Percentiles rank a stretch among this genome's conserved stretches.
Conservation (phyloP, 1,140 invertebrate genomes). For the Zaprionus gabonicus region DNA sequence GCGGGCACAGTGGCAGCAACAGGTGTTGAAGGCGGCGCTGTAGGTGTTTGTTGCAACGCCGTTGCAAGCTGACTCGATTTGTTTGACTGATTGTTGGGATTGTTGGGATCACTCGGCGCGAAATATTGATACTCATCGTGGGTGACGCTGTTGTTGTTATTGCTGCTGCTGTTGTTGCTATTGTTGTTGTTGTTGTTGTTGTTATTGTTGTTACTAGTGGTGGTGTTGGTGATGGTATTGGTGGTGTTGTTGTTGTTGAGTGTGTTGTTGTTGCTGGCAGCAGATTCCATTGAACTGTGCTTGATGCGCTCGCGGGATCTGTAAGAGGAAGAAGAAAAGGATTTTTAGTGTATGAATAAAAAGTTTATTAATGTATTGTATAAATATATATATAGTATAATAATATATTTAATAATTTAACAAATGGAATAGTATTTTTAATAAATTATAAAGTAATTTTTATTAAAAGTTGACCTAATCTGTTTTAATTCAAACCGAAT, state of each 20-base stretch:
- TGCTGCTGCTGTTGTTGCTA: conserved; percentile 43
- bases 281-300: conserved; percentile 24
- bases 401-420: too few species aligned
- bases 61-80: conserved; percentile 17
- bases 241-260: conserved; percentile 25
- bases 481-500: too few species aligned
- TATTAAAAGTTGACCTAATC: too few species aligned
- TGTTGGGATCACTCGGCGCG: conserved; percentile 79
- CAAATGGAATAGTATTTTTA: too few species aligned
- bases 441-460: too few species aligned
- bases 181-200: conserved; percentile 14
- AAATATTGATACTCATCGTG: conserved; percentile 82
- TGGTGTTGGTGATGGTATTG: conserved; percentile 2
- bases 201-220: neutral
- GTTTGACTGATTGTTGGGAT: conserved; percentile 70
- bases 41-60: neutral
- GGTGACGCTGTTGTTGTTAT: conserved; percentile 55
- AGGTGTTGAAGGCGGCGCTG: neutral
- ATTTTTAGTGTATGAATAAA: too few species aligned
- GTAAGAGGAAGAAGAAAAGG: neutral
- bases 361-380: too few species aligned
- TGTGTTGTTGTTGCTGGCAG: neutral
- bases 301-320: conserved; percentile 79
- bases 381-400: too few species aligned
- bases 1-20: neutral